These are phyloP conservation scores for Metacarcinus magister DNA, from an alignment of 2,888 invertebrate genomes.

Conservation along the genomic window DNA sequence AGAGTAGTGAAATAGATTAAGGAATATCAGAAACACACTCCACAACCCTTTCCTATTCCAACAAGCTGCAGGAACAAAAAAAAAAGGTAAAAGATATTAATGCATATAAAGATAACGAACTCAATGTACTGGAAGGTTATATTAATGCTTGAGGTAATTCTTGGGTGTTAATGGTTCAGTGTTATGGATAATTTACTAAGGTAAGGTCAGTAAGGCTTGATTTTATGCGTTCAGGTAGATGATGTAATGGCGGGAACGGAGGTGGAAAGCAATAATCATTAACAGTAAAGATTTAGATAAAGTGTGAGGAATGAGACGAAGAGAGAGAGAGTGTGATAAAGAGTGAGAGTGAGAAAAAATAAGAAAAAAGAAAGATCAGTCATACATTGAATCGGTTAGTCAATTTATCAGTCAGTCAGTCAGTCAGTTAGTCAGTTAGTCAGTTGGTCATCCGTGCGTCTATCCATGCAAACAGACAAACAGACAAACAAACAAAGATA, in stretches of 20 bases:
- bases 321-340: slow-evolving; percentile 12
- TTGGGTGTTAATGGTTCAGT: not conserved
- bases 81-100: not conserved
- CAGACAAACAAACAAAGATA: not conserved
- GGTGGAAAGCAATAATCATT: not conserved
- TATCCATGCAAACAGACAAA: not conserved
- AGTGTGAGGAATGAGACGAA: not conserved
- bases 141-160: not conserved
- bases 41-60: too few relatives aligned
- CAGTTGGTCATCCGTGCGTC: not conserved
- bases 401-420: not conserved
- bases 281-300: not conserved
- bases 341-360: not conserved
- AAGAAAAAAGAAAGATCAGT: not conserved
- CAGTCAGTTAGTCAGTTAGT: not conserved
- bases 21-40: not conserved
- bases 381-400: not conserved
- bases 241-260: not conserved
- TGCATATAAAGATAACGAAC: not conserved
- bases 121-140: not conserved
- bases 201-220: slow-evolving; percentile 22
- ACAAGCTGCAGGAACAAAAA: not conserved
- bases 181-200: not conserved
- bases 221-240: not conserved
- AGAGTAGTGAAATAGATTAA: not conserved